Evolutionary conservation across 2,888 invertebrate species (phyloP), one percentile per base, ranked within the genome.

Genomic region (Brachyptera putata): DNA sequence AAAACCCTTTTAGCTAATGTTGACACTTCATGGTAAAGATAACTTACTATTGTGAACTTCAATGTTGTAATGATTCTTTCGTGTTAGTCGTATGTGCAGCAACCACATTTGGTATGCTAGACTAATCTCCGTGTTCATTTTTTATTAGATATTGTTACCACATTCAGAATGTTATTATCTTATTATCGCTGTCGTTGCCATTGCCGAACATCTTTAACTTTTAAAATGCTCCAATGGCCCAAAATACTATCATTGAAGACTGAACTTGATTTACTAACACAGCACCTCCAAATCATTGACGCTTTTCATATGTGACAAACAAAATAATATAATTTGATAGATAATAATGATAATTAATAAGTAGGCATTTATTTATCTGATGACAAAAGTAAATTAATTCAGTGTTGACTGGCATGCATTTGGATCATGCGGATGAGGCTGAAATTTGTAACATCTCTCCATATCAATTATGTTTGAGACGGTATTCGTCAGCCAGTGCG

Each of bases 1-100:
- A 58, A n/a, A n/a, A n/a, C n/a, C n/a, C 46, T 36, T 48, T 34
- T 49, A 58, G 49, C 14, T 34, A 30, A 49, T 58, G 36, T 58
- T 49, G 25, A 36, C 16, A 48, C 34, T 48, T 36, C n/a, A n/a
- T 58, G 58, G 37, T 41, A 57, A 43, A 26, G 39, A 37, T 26
- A 21, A 25, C 21, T 46, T n/a, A n/a, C n/a, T n/a, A n/a, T n/a
- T n/a, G n/a, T n/a, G n/a, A n/a, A 57, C 46, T 25, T 30, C 22
- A 5, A 48, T 46, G 30, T 46, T 21, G 46, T 25, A 49, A 36
- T 49, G 49, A n/a, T n/a, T n/a, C 48, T 46, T 34, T 49, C 9
- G 48, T 21, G 49, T 58, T 21, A 48, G 21, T 49, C 34, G 48
- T 49, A 13, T 25, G 26, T 13, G 5, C 5, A 13, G 22, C 21